phyloP scores from a whole-genome alignment of 92 coral and sea anemone genomes.

The Epizoanthus stellaris region DNA sequence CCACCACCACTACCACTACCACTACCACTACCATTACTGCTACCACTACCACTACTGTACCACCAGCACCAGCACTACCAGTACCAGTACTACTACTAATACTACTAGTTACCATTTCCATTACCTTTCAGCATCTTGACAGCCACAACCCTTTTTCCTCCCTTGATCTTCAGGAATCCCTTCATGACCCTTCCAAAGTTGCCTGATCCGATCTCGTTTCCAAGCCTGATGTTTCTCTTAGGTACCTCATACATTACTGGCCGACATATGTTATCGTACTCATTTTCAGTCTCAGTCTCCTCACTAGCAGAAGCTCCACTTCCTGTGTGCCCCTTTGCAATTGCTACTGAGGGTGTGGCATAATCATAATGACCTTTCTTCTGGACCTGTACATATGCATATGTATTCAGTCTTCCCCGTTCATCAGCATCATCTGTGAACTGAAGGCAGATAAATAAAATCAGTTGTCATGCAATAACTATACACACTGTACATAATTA shows the following conservation, averaged over 20 bases:
- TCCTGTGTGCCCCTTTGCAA: not conserved
- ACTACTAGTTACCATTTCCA: too few species aligned
- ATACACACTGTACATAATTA: too few species aligned
- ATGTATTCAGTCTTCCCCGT: not conserved
- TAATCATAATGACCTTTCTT: conserved; percentile 39
- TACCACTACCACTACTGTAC: too few species aligned
- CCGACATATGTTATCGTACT: conserved; percentile 63
- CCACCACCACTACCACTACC: too few species aligned
- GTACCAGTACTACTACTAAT: too few species aligned
- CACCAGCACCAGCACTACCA: too few species aligned
- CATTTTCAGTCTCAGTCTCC: conserved; percentile 46
- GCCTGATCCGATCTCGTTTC: conserved; percentile 79
- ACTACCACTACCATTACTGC: too few species aligned
- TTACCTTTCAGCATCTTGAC: conserved; percentile 93
- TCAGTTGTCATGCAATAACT: not conserved
- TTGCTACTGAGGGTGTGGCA: conserved; percentile 8
- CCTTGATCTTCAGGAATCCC: conserved; percentile 69
- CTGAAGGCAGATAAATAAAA: not conserved
- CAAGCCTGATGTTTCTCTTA: conserved; percentile 70
- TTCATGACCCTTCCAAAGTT: conserved; percentile 92
- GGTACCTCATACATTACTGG: conserved; percentile 88
- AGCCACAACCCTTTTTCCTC: conserved; percentile 78
- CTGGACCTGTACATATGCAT: conserved; percentile 22
- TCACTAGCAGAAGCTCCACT: conserved; percentile 6
- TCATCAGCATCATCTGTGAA: conserved; percentile 10